Evolutionary conservation across 2,113 vertebrate genomes (phyloP), one percentile per base, ranked within the genome.

Genomic region (Parotia lawesii): DNA sequence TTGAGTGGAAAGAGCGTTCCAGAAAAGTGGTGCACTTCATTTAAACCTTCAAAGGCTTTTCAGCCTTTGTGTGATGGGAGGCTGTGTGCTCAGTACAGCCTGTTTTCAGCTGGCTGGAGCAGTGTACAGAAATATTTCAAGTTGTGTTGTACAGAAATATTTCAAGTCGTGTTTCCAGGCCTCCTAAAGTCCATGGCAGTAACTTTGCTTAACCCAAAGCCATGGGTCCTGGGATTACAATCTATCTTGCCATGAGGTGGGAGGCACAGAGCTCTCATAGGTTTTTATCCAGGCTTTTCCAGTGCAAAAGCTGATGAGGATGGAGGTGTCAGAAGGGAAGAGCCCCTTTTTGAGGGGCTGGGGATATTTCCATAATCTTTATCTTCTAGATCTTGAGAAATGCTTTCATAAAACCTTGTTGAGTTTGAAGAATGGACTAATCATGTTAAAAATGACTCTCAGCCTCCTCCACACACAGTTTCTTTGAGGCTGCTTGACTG

Each of bases 401-500:
- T 56, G 56, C 85, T 83, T 87, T 91, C 47, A 40, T 73, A 60
- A 91, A 85, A 38, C 78, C 82, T 74, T 79, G 47, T 71, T 71
- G 82, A 80, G 71, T 80, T 71, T 94, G 94, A 90, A 76, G 85
- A 93, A 93, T 87, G 85, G 78, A 70, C 64, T 90, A 64, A 64
- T 92, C 81, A 42, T 67, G 40, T 90, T 73, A 73, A 92, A 94
- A 89, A 89, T 92, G 48, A 75, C 75, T 76, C 51, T 77, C 24
- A 51, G 77, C 87, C 96, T 97, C 93, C 95, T 94, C 91, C 94
- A 88, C 82, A 29, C 82, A 83, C 61, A 83, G 75, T 66, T 85
- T 60, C 93, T 95, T 94, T 95, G 94, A 96, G 93, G 56, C 87
- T 77, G 74, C 65, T 94, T 91, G 87, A 76, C 89, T 93, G 58